phyloP scores from a whole-genome alignment of 2,888 invertebrate genomes.

The Cantharis rufa region DNA sequence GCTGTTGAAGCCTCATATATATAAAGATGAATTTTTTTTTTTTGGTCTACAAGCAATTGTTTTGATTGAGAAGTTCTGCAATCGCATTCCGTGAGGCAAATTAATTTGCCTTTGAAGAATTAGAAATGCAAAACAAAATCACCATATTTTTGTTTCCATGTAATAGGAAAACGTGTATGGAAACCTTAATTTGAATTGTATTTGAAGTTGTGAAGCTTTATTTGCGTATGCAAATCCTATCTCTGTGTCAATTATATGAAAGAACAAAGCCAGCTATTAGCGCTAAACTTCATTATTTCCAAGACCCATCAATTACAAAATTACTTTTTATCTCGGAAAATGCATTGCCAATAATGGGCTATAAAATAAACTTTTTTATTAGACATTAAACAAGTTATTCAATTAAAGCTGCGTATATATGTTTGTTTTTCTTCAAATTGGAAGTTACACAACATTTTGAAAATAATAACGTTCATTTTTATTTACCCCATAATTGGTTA shows the following conservation, averaged over 20 bases:
- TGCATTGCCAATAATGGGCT: neutral
- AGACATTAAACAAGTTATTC: neutral
- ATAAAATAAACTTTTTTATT: neutral
- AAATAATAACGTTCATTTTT: neutral
- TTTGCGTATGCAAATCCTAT: neutral
- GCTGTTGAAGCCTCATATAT: no score
- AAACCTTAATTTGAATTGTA: neutral
- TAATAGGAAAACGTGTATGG: neutral
- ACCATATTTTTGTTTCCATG: neutral
- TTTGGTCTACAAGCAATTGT: neutral
- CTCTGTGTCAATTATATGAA: neutral
- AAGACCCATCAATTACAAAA: neutral
- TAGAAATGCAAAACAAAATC: neutral
- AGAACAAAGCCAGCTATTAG: neutral
- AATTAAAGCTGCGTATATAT: neutral
- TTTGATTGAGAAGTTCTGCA: neutral
- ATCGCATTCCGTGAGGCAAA: neutral
- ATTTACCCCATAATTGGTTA: neutral
- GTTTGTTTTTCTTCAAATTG: neutral
- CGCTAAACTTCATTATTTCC: neutral
- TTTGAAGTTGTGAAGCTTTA: neutral
- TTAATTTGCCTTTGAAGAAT: neutral
- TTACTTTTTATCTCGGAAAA: neutral
- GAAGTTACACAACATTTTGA: neutral
- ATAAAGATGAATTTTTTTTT: no score